Evolutionary conservation across 2,888 invertebrate species (phyloP).

Genomic region (Ligdia adustata): DNA sequence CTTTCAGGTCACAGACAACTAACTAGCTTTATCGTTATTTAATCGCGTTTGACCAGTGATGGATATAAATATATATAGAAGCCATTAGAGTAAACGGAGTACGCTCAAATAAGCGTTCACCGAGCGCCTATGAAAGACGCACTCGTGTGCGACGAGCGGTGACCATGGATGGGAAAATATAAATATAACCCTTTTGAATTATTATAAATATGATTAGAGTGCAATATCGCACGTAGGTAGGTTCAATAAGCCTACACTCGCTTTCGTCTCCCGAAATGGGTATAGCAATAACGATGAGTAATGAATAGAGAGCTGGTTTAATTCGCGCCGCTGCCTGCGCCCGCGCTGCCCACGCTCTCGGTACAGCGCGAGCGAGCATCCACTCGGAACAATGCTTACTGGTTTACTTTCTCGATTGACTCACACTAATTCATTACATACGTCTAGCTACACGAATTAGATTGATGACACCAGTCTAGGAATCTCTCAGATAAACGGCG

Average conservation of each 20-base stretch:
- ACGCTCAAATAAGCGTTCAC: constrained; percentile 66
- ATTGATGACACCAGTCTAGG: constrained; percentile 68
- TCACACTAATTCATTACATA: constrained; percentile 78
- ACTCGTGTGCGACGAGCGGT: constrained; percentile 56
- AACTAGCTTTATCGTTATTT: constrained; percentile 8
- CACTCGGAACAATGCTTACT: constrained; percentile 82
- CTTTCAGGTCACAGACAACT: constrained; percentile 3
- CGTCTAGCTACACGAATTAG: constrained; percentile 73
- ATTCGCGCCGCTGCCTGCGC: constrained; percentile 73
- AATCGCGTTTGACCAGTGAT: constrained; percentile 23
- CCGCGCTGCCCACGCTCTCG: constrained; percentile 58
- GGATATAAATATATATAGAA: constrained; percentile 28
- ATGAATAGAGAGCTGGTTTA: constrained; percentile 83
- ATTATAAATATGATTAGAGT: constrained; percentile 53
- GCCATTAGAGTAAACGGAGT: constrained; percentile 44
- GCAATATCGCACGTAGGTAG: constrained; percentile 46
- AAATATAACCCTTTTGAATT: constrained; percentile 58
- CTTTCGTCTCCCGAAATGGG: constrained; percentile 79
- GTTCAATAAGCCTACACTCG: constrained; percentile 72
- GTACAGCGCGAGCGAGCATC: constrained; percentile 77
- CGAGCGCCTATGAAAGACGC: constrained; percentile 59
- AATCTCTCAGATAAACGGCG: constrained; percentile 52
- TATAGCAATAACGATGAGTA: constrained; percentile 82
- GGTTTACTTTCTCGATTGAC: constrained; percentile 84
- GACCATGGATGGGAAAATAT: constrained; percentile 56